phyloP scores from a whole-genome alignment of 2,113 vertebrate species.

The Variabilichromis moorii region DNA sequence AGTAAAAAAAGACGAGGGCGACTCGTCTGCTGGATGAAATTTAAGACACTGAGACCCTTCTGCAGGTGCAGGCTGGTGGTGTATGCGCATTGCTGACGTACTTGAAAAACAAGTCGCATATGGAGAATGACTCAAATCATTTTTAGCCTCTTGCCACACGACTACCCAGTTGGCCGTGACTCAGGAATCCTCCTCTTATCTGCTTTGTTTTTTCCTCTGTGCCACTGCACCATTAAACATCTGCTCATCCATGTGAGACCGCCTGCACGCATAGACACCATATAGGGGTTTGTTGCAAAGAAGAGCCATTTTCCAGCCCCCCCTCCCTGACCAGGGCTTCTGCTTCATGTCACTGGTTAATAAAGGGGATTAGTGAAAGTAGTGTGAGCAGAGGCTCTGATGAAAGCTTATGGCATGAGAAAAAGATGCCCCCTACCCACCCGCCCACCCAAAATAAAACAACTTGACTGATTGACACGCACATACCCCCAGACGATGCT shows the following conservation, averaged over 20 bases:
- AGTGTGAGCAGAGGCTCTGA: conserved; percentile 12
- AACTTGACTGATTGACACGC: conserved; percentile 42
- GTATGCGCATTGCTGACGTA: conserved; percentile 52
- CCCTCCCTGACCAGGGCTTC: not conserved
- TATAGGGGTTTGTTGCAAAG: not conserved
- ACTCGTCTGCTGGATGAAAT: conserved; percentile 17
- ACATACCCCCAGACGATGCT: conserved; percentile 30
- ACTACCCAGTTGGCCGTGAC: conserved; percentile 15
- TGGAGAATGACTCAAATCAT: conserved; percentile 64
- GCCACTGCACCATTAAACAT: conserved; percentile 35
- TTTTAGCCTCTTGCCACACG: conserved; percentile 44
- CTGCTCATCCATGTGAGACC: not conserved
- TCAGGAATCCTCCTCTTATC: conserved; percentile 17
- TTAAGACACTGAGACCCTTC: conserved; percentile 28
- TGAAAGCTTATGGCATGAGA: conserved; percentile 30
- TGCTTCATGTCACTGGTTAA: conserved; percentile 20
- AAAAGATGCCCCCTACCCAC: not conserved
- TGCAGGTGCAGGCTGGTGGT: conserved; percentile 49
- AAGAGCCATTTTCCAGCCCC: not conserved
- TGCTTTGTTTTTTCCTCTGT: not conserved
- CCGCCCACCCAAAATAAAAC: not conserved
- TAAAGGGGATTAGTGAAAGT: conserved; percentile 40
- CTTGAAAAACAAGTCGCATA: conserved; percentile 62
- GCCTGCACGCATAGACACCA: not conserved
- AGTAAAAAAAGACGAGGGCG: not conserved